Percentiles rank a stretch among this genome's conserved stretches.
Conservation (phyloP, 2,888 invertebrate species). For the Eurytoma adleriae region DNA sequence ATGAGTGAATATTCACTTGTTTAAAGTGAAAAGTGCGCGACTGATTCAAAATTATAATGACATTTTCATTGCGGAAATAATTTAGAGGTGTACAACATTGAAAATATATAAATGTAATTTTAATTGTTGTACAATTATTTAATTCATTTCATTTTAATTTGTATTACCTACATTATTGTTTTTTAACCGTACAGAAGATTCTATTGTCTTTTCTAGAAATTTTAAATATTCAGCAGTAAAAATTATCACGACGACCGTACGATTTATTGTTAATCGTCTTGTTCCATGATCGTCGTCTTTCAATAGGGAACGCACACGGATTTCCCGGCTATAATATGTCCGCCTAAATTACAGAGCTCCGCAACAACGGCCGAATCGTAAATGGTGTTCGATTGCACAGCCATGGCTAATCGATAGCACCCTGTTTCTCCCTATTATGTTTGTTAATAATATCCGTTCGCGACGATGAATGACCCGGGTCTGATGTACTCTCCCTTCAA, state of each 20-base stretch:
- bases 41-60: no score
- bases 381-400: conserved; percentile 31
- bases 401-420: conserved; percentile 31
- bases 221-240: no score
- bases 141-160: no score
- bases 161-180: no score
- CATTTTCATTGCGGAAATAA: no score
- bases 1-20: no score
- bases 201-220: no score
- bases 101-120: no score
- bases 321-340: background rate
- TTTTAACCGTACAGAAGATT: no score
- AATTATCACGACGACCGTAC: conserved; percentile 22
- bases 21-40: no score
- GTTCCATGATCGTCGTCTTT: background rate
- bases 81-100: no score
- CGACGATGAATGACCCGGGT: conserved; percentile 5
- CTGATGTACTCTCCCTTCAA: background rate
- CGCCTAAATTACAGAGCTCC: conserved; percentile 22
- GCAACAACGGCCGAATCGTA: conserved; percentile 25
- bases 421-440: background rate
- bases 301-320: background rate
- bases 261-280: background rate
- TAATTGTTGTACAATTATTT: no score
- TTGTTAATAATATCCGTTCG: conserved; percentile 3